Conservation (phyloP, 2,797 vertebrate species). For the Psittacula echo region DNA sequence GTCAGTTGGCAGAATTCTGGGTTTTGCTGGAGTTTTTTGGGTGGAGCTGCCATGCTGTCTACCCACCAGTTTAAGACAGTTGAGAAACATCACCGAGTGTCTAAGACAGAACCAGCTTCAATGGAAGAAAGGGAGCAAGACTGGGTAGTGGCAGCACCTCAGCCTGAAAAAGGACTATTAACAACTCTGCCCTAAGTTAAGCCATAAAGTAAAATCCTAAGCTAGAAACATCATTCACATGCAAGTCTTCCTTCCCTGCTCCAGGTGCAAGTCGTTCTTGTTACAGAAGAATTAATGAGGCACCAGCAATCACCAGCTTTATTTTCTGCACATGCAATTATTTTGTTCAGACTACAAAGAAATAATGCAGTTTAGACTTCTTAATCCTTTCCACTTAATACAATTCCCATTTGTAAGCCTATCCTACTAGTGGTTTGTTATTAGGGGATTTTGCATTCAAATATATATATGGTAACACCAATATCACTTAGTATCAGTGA, state of each 20-base stretch:
- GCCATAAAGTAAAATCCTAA: neutral
- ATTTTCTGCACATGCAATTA: neutral
- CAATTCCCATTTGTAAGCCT: neutral
- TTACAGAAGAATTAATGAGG: neutral
- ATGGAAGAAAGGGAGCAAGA: neutral
- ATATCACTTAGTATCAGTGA: neutral
- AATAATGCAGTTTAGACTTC: neutral
- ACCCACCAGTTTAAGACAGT: neutral
- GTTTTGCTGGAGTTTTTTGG: neutral
- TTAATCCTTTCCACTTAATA: neutral
- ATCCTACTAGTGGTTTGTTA: neutral
- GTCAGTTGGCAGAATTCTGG: neutral
- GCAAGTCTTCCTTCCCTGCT: neutral
- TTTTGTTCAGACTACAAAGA: neutral
- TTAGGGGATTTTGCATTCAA: neutral
- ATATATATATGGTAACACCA: neutral
- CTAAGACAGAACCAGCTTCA: neutral
- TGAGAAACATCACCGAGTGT: neutral
- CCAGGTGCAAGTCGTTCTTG: neutral
- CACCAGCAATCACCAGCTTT: neutral
- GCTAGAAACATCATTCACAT: neutral
- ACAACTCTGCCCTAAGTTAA: neutral
- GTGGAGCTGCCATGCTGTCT: neutral
- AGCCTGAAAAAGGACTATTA: neutral
- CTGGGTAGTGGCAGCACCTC: neutral